These are phyloP conservation scores for Drosophila hamatofila DNA, from an alignment of 2,888 invertebrate genomes.

Conservation along the genomic window DNA sequence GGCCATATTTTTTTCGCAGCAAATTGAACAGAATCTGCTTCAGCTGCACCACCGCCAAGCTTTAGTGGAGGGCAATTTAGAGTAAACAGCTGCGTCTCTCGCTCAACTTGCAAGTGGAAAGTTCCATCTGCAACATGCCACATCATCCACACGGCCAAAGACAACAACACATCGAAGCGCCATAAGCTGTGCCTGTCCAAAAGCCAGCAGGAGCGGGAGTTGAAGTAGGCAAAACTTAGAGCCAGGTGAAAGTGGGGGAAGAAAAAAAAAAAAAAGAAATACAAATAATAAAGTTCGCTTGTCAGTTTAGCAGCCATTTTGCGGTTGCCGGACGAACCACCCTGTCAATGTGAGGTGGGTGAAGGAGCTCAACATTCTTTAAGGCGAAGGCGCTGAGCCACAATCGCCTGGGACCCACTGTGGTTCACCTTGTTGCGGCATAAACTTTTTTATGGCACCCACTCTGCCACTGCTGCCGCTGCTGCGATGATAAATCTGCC, in stretches of 20 bases:
- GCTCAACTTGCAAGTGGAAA: conserved; percentile 16
- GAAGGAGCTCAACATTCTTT: conserved; percentile 41
- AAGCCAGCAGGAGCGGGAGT: background rate
- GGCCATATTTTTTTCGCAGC: conserved; percentile 62
- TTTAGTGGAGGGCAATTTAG: conserved; percentile 67
- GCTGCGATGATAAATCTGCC: conserved; percentile 82
- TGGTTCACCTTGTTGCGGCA: conserved; percentile 66
- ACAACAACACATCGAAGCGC: conserved; percentile 68
- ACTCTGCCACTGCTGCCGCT: conserved; percentile 30
- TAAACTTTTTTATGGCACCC: conserved; percentile 84
- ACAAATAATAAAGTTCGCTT: conserved; percentile 83
- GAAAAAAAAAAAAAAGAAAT: conserved; percentile 25
- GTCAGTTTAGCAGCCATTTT: conserved; percentile 85
- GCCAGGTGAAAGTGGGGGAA: background rate
- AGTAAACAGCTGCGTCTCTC: conserved; percentile 61
- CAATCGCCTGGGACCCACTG: conserved; percentile 68
- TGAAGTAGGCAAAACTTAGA: conserved; percentile 37
- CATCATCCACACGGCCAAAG: conserved; percentile 58
- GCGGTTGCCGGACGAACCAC: conserved; percentile 73
- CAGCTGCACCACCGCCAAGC: conserved; percentile 9
- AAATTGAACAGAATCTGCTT: conserved; percentile 64
- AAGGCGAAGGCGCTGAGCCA: conserved; percentile 60
- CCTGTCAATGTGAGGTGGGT: background rate
- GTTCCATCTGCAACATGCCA: conserved; percentile 55
- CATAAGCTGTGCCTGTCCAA: conserved; percentile 63